These are phyloP conservation scores for Enteromius unitaeniatus DNA, from an alignment of 2,797 vertebrate species.

Conservation along the genomic window DNA sequence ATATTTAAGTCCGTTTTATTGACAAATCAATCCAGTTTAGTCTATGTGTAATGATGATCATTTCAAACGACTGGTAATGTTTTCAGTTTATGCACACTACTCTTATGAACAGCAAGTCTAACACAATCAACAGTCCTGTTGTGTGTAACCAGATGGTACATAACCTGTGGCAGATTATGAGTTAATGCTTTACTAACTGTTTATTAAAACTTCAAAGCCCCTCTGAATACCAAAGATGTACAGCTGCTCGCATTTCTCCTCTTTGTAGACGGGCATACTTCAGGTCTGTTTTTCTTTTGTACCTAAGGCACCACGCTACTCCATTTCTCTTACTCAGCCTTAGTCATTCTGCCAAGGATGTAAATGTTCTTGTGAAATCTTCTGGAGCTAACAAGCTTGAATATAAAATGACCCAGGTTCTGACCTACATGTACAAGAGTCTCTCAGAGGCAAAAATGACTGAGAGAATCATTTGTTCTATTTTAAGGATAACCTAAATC, in stretches of 20 bases:
- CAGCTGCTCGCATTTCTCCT: conserved; percentile 6
- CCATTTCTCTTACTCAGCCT: conserved; percentile 5
- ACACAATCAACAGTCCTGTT: not conserved
- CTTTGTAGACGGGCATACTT: not conserved
- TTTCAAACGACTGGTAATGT: not conserved
- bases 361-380: conserved; percentile 15
- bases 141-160: conserved; percentile 21
- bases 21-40: not conserved
- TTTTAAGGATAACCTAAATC: conserved; percentile 5
- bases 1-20: not conserved
- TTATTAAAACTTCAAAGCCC: conserved; percentile 27
- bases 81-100: not conserved
- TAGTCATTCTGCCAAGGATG: not conserved
- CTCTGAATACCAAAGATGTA: not conserved
- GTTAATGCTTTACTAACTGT: not conserved
- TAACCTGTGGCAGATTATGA: not conserved
- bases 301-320: not conserved
- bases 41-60: not conserved
- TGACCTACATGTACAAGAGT: not conserved
- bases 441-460: not conserved
- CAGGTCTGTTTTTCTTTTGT: conserved; percentile 15
- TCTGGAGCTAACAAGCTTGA: not conserved
- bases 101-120: not conserved
- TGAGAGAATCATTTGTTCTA: not conserved
- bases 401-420: not conserved